Evolutionary conservation across 2,113 vertebrate genomes (phyloP).

Genomic region (Symphodus melops): DNA sequence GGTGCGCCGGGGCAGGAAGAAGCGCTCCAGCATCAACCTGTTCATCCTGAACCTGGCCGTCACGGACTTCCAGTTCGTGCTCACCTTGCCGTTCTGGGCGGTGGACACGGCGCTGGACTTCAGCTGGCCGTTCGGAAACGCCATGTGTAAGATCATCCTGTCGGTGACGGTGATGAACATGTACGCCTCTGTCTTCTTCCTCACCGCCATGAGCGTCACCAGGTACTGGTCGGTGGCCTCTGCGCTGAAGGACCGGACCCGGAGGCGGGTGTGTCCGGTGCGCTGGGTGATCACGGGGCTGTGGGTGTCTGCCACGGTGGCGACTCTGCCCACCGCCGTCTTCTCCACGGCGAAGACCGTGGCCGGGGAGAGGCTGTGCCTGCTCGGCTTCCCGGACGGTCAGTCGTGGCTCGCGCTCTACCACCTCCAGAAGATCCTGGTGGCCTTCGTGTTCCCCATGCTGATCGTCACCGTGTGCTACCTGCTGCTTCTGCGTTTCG

Average conservation of each 20-base stretch:
- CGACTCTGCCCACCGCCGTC: constrained; percentile 87
- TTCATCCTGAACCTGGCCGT: constrained; percentile 91
- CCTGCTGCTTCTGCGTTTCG: constrained; percentile 88
- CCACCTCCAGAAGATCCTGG: constrained; percentile 90
- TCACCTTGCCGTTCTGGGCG: constrained; percentile 94
- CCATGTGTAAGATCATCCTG: constrained; percentile 92
- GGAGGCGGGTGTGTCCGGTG: constrained; percentile 79
- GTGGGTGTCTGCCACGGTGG: constrained; percentile 87
- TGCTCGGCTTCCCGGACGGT: constrained; percentile 88
- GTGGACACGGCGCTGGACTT: constrained; percentile 93
- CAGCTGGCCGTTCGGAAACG: constrained; percentile 92
- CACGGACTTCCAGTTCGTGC: constrained; percentile 94
- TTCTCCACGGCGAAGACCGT: constrained; percentile 88
- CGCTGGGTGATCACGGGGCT: constrained; percentile 86
- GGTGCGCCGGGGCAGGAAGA: constrained; percentile 85
- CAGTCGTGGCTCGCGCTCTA: constrained; percentile 91
- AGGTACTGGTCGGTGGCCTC: constrained; percentile 91
- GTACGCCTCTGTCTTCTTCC: constrained; percentile 96
- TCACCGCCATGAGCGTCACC: constrained; percentile 93
- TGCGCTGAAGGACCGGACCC: constrained; percentile 85
- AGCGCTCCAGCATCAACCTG: constrained; percentile 90
- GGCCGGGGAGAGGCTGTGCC: constrained; percentile 88
- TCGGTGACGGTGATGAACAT: constrained; percentile 93
- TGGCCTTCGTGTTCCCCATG: constrained; percentile 90
- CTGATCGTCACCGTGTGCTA: constrained; percentile 88